phyloP scores from a whole-genome alignment of 1,140 invertebrate genomes.

The Centruroides sculpturatus region DNA sequence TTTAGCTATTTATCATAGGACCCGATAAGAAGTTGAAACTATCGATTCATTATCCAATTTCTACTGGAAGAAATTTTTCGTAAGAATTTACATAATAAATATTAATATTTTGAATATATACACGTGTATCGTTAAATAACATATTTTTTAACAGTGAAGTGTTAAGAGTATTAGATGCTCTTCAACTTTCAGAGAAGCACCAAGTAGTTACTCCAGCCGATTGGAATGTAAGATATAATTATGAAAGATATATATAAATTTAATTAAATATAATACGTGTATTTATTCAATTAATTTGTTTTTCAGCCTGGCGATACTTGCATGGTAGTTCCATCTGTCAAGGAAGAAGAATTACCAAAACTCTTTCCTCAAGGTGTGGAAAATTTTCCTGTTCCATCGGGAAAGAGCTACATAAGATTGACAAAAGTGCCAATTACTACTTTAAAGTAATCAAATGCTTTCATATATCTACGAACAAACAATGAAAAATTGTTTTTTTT shows the following conservation, averaged over 20 bases:
- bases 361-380: constrained; percentile 57
- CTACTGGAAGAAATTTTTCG: constrained; percentile 78
- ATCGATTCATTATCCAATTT: constrained; percentile 80
- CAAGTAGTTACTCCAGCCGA: constrained; percentile 76
- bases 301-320: constrained; percentile 55
- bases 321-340: constrained; percentile 62
- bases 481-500: too few relatives aligned
- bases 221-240: constrained; percentile 47
- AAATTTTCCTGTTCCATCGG: constrained; percentile 56
- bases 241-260: too few relatives aligned
- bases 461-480: too few relatives aligned
- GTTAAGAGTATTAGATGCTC: constrained; percentile 68
- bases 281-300: background rate
- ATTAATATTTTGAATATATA: too few relatives aligned
- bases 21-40: constrained; percentile 73
- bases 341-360: constrained; percentile 47
- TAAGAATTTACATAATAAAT: background rate
- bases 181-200: constrained; percentile 65
- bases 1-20: constrained; percentile 62
- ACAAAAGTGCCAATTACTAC: constrained; percentile 32
- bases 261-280: too few relatives aligned
- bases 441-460: too few relatives aligned
- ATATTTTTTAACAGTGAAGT: constrained; percentile 54
- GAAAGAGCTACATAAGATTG: constrained; percentile 56
- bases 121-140: too few relatives aligned